Evolutionary conservation across 1,140 invertebrate genomes (phyloP), one percentile per base, ranked within the genome.

Genomic region (Drosophila funebris): DNA sequence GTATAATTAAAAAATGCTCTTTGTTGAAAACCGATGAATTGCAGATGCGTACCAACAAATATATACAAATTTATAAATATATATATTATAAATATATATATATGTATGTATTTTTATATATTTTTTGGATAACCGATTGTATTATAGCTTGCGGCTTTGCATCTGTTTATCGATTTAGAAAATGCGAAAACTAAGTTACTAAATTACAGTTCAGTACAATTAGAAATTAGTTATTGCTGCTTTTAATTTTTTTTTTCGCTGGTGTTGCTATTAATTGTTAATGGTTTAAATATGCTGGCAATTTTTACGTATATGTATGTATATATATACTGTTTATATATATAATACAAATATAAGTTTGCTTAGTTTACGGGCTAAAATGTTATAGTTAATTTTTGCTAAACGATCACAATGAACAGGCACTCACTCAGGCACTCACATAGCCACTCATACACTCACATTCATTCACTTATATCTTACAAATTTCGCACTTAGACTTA

Each of bases 351-450:
- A 78, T 85, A 61, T 76, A 69, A 60, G 56, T 74, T 60, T 63
- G 48, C 60, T 70, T 81, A 66, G 48, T 72, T 60, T 87, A 82
- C 64, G 78, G 62, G 71, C 82, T 87, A 85, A 76, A 82, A 76
- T 76, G 78, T 78, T 85, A 85, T 68, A 87, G 74, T 85, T 85
- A 85, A 85, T 85, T 85, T 85, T 85, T 85, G 82, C 82, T 85
- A 85, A 88, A 85, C 83, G 82, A 85, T 85, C 82, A 85, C 82
- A 85, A 82, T 85, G 56, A 78, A 61, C 71, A 73, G 66, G 57
- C 71, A 69, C 66, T 46, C 71, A 48, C 63, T 66, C 80, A 84
- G 41, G 53, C 81, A 81, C 66, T 68, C 78, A 48, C 41, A 56
- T 46, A 22, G 31, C 36, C 44, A 54, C 48, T 14, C 46, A 53